Evolutionary conservation across 2,888 invertebrate species (phyloP), one percentile per base, ranked within the genome.

Genomic region (Tinea pellionella): DNA sequence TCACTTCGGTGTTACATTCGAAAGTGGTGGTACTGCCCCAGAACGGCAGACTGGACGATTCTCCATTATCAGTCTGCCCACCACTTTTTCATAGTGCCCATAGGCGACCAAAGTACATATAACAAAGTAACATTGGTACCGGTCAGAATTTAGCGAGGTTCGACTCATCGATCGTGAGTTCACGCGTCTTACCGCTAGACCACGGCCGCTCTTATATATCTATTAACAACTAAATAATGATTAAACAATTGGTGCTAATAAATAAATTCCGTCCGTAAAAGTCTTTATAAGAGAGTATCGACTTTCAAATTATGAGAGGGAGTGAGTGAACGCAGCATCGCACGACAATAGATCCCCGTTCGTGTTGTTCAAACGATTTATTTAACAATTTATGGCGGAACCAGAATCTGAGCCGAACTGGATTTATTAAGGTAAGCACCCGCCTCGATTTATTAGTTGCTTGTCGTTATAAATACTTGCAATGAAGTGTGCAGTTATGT

Each of bases 401-500:
- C 67, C 72, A 72, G 77, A 82, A 77, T 80, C 78, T 80, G 79
- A 82, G 74, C 77, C 76, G 71, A 72, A 75, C 72, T 69, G 73
- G 77, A 82, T 83, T 83, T 83, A 82, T 82, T 80, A 78, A 79
- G 79, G 78, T 77, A 72, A 72, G 70, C 73, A 74, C 72, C n/a
- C 68, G 70, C 67, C 71, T 72, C 72, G 77, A 83, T 83, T 81
- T 80, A 81, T 81, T 75, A 73, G 69, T 63, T 59, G 2, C 42
- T 59, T 59, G 37, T 43, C 59, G 19, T 43, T 59, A 13, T 59
- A 59, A 42, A 53, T 53, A 24, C 19, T 24, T 53, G 53, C 53
- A 37, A 37, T 37, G 11, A 37, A 37, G 37, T 9, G 9, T 37
- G 37, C 37, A 37, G 37, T 37, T 30, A 37, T 9, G n/a, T 37